Evolutionary conservation across 2,888 invertebrate genomes (phyloP).

Genomic region (Conchocele bisecta): DNA sequence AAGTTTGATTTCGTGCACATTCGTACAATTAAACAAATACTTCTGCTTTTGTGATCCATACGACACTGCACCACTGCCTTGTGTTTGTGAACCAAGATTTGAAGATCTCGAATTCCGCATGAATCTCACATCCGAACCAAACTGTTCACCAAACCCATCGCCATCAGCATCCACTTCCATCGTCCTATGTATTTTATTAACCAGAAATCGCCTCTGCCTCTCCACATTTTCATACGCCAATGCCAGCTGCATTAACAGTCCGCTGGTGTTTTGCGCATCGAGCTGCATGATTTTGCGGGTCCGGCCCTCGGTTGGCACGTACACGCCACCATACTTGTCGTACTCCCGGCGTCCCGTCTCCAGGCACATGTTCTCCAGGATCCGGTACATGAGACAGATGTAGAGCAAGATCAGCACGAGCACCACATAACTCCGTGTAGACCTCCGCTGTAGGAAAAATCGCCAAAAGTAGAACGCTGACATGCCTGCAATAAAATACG

Average conservation of each 20-base stretch:
- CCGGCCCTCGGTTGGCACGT: slow-evolving; percentile 9
- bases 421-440: slow-evolving; percentile 38
- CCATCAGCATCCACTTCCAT: background rate
- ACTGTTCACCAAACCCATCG: background rate
- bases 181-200: background rate
- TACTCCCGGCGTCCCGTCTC: slow-evolving; percentile 1
- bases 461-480: too few species aligned
- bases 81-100: too few species aligned
- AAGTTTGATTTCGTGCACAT: slow-evolving; percentile 72
- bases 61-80: too few species aligned
- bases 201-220: slow-evolving; percentile 27
- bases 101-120: too few species aligned
- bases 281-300: slow-evolving; percentile 50
- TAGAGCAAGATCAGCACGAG: slow-evolving; percentile 45
- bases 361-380: slow-evolving; percentile 43
- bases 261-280: slow-evolving; percentile 14
- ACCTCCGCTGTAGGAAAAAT: too few species aligned
- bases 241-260: slow-evolving; percentile 29
- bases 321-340: slow-evolving; percentile 1
- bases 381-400: slow-evolving; percentile 50
- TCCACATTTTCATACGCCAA: slow-evolving; percentile 44
- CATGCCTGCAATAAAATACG: too few species aligned
- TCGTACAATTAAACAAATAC: slow-evolving; percentile 73
- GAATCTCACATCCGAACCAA: background rate
- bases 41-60: background rate